Conservation (phyloP, 1,140 invertebrate species). For the Dreissena rostriformis region DNA sequence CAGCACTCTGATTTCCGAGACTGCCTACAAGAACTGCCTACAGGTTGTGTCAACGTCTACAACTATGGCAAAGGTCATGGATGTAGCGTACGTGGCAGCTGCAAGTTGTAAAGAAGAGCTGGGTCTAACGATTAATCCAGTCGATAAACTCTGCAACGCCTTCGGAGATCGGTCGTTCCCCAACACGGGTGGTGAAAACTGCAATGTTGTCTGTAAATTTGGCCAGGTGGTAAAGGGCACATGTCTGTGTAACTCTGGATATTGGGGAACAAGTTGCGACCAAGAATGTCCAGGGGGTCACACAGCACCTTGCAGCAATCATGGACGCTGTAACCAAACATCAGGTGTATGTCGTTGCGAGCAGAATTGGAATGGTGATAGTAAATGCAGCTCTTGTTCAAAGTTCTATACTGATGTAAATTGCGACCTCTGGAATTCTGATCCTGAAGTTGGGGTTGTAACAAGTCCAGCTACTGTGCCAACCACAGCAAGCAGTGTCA, state of each 20-base stretch:
- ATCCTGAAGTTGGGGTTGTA: background rate
- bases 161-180: constrained; percentile 23
- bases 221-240: constrained; percentile 9
- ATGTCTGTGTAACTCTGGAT: constrained; percentile 10
- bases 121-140: background rate
- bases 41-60: background rate
- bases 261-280: constrained; percentile 25
- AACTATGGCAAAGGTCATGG: constrained; percentile 14
- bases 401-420: constrained; percentile 9
- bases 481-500: background rate
- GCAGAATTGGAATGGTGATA: constrained; percentile 27
- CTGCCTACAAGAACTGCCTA: background rate
- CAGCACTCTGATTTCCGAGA: background rate
- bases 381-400: constrained; percentile 27
- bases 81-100: background rate
- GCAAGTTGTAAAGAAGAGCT: background rate
- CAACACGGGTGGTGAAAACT: constrained; percentile 14
- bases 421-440: constrained; percentile 26
- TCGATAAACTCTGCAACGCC: constrained; percentile 9
- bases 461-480: background rate
- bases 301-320: constrained; percentile 18
- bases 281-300: constrained; percentile 38
- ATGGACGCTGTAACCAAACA: constrained; percentile 24
- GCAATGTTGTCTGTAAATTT: constrained; percentile 19
- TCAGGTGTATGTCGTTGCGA: constrained; percentile 40